Evolutionary conservation across 1,140 invertebrate species (phyloP).

Genomic region (Drosophila pachea): DNA sequence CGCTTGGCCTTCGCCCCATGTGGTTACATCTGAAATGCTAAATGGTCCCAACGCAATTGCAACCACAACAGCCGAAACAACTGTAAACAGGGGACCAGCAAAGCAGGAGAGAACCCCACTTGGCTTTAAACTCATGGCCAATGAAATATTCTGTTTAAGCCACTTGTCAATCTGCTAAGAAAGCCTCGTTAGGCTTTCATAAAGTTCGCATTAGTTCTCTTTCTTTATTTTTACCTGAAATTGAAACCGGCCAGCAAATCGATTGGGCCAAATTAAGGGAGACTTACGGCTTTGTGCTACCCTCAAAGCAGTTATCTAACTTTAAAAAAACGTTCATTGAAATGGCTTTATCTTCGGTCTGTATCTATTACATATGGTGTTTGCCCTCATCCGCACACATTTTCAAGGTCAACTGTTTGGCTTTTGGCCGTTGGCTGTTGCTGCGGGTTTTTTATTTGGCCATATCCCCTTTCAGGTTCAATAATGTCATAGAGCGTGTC

Average conservation of each 20-base stretch:
- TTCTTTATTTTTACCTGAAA: too few species aligned
- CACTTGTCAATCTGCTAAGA: constrained; percentile 33
- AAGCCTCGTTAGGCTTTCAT: constrained; percentile 12
- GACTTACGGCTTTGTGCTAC: too few species aligned
- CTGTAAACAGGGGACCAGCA: constrained; percentile 16
- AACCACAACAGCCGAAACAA: constrained; percentile 36
- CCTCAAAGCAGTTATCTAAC: too few species aligned
- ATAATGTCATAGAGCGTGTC: constrained; percentile 75
- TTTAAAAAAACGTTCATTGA: too few species aligned
- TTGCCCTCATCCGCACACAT: not conserved
- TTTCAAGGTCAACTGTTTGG: constrained; percentile 60
- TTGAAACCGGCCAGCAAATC: too few species aligned
- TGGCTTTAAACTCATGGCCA: constrained; percentile 37
- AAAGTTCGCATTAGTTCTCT: constrained; percentile 3
- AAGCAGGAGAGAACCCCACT: constrained; percentile 19
- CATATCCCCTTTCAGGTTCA: constrained; percentile 72
- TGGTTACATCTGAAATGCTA: constrained; percentile 72
- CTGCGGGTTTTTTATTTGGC: constrained; percentile 39
- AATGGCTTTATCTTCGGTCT: not conserved
- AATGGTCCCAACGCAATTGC: constrained; percentile 75
- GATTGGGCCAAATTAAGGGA: too few species aligned
- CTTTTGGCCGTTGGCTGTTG: constrained; percentile 13
- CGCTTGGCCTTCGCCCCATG: constrained; percentile 62
- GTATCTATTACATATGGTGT: not conserved
- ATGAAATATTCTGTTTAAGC: constrained; percentile 31